Percentiles rank a stretch among this genome's conserved stretches.
phyloP scores from a whole-genome alignment of 1,140 invertebrate species.

The Drosophila bifasciata region DNA sequence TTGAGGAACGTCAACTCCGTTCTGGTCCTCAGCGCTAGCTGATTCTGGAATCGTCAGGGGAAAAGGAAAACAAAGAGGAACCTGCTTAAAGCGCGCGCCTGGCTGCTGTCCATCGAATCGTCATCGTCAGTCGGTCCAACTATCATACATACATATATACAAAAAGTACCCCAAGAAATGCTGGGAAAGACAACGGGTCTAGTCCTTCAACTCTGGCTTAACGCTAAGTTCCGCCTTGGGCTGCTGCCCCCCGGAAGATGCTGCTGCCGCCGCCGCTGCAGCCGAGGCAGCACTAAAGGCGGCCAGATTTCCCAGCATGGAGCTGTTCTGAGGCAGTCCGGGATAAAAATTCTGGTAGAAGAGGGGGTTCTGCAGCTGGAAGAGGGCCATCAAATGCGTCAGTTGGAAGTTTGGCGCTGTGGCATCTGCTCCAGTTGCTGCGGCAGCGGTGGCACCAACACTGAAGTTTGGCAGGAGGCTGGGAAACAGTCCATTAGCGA shows the following conservation, averaged over 20 bases:
- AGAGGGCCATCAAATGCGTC: conserved; percentile 79
- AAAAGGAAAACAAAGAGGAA: not conserved
- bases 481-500: conserved; percentile 37
- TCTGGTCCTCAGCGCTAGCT: conserved; percentile 4
- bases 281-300: conserved; percentile 69
- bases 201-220: conserved; percentile 77
- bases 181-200: conserved; percentile 18
- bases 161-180: conserved; percentile 22
- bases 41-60: not conserved
- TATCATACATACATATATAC: conserved; percentile 3
- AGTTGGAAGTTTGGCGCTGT: conserved; percentile 74
- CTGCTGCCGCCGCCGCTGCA: conserved; percentile 63
- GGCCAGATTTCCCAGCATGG: conserved; percentile 64
- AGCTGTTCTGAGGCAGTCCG: conserved; percentile 54
- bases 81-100: conserved; percentile 45
- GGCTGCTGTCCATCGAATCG: conserved; percentile 22
- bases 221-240: conserved; percentile 68
- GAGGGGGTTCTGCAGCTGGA: conserved; percentile 81
- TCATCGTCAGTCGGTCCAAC: conserved; percentile 54
- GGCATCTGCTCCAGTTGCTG: conserved; percentile 53
- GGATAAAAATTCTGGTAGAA: conserved; percentile 83
- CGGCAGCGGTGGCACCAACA: conserved; percentile 40
- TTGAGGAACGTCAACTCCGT: conserved; percentile 25
- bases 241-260: conserved; percentile 47
- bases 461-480: conserved; percentile 59